phyloP scores from a whole-genome alignment of 92 coral and sea anemone genomes.

The Porites evermanni region DNA sequence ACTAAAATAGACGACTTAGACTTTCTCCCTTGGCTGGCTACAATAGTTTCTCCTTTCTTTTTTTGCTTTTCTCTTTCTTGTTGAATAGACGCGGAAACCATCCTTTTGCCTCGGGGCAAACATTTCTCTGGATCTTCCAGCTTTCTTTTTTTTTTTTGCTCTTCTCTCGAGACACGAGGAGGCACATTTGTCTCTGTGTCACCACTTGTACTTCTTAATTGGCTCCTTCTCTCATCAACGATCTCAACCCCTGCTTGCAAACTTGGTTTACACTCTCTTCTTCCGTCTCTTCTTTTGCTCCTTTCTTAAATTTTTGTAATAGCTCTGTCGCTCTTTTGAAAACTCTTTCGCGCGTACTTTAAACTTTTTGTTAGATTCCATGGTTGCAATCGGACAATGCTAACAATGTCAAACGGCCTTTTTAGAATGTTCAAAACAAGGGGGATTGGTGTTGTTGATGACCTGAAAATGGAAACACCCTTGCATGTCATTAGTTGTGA shows the following conservation, averaged over 20 bases:
- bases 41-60: too few relatives aligned
- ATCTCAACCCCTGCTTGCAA: not conserved
- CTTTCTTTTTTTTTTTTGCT: too few relatives aligned
- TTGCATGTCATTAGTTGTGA: too few relatives aligned
- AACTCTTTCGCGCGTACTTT: not conserved
- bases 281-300: not conserved
- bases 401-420: not conserved
- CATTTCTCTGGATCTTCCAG: too few relatives aligned
- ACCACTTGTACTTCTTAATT: not conserved
- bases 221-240: not conserved
- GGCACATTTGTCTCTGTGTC: not conserved
- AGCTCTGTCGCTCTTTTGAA: not conserved
- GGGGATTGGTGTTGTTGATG: too few relatives aligned
- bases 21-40: too few relatives aligned
- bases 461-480: too few relatives aligned
- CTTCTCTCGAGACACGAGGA: too few relatives aligned
- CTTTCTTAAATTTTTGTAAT: constrained; percentile 5
- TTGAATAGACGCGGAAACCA: too few relatives aligned
- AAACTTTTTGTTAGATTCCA: constrained; percentile 8
- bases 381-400: not conserved
- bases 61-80: too few relatives aligned
- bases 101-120: too few relatives aligned
- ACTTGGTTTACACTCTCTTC: not conserved
- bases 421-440: not conserved
- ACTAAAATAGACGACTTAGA: too few relatives aligned